Evolutionary conservation across 2,888 invertebrate species (phyloP).

Genomic region (Cryptophagus acutangulus): DNA sequence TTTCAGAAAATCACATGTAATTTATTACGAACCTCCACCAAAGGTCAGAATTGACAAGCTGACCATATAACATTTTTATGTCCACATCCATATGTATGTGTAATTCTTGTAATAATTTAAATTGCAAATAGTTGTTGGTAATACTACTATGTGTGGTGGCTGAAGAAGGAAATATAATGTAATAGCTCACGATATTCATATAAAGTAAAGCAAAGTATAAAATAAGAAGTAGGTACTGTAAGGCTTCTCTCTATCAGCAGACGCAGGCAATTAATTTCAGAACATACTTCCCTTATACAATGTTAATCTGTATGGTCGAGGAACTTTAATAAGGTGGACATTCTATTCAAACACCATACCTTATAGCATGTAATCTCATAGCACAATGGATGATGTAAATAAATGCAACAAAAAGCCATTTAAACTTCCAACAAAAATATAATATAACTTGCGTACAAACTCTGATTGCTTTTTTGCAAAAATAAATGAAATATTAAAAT

Average conservation of each 20-base stretch:
- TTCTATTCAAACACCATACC: conserved; percentile 9
- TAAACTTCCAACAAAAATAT: conserved; percentile 33
- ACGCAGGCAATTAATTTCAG: conserved; percentile 35
- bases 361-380: conserved; percentile 29
- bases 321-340: conserved; percentile 35
- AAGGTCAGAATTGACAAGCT: conserved; percentile 35
- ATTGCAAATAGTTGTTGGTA: too few relatives aligned
- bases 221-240: too few relatives aligned
- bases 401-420: conserved; percentile 34
- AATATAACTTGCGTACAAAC: conserved; percentile 30
- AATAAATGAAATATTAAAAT: conserved; percentile 37
- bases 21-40: conserved; percentile 32
- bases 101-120: too few relatives aligned
- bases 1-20: conserved; percentile 42
- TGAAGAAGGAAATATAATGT: too few relatives aligned
- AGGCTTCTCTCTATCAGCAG: conserved; percentile 17
- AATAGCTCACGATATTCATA: too few relatives aligned
- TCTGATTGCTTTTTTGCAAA: conserved; percentile 35
- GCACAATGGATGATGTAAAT: conserved; percentile 23
- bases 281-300: conserved; percentile 29
- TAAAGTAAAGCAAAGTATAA: too few relatives aligned
- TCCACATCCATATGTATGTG: not conserved
- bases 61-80: not conserved
- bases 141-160: too few relatives aligned
- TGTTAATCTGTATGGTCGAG: conserved; percentile 30